A percentile compares a stretch with the other conserved stretches of the same genome.
phyloP scores from a whole-genome alignment of 2,797 vertebrate species.

The Pangasius sanitwongsei region DNA sequence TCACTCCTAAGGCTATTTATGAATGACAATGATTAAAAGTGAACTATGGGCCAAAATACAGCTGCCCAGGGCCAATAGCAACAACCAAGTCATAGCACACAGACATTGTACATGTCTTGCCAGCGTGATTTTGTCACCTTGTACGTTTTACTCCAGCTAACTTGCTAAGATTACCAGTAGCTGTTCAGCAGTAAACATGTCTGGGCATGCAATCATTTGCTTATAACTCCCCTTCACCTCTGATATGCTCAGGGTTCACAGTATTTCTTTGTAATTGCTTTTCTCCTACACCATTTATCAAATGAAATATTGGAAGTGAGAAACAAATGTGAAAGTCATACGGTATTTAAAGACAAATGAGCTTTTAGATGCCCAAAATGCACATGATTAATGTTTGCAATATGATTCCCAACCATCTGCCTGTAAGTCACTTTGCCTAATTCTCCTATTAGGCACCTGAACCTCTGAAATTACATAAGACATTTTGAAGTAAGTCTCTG shows the following conservation, averaged over 20 bases:
- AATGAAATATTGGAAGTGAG: constrained; percentile 22
- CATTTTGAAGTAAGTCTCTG: constrained; percentile 34
- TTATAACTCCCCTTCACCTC: constrained; percentile 16
- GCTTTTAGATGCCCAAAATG: constrained; percentile 25
- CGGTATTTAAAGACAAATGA: constrained; percentile 32
- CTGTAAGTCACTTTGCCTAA: constrained; percentile 44
- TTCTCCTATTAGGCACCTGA: constrained; percentile 52
- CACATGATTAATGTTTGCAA: constrained; percentile 48
- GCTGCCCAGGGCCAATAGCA: neutral
- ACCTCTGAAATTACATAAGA: constrained; percentile 33
- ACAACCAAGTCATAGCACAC: neutral
- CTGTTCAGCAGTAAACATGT: constrained; percentile 19
- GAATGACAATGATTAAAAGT: constrained; percentile 20
- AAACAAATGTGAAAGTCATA: constrained; percentile 15
- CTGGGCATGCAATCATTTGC: constrained; percentile 2
- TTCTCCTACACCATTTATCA: constrained; percentile 21
- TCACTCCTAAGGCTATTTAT: constrained; percentile 9
- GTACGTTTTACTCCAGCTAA: constrained; percentile 2
- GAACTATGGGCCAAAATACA: neutral
- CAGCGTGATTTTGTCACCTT: constrained; percentile 7
- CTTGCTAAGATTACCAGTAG: constrained; percentile 1
- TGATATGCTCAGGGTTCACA: constrained; percentile 6
- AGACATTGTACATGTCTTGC: neutral
- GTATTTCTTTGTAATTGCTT: constrained; percentile 29
- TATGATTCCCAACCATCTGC: constrained; percentile 41